A percentile compares a stretch with the other conserved stretches of the same genome.
These are phyloP conservation scores for Heliconius cydno DNA, from an alignment of 2,888 invertebrate genomes.

Conservation along the genomic window DNA sequence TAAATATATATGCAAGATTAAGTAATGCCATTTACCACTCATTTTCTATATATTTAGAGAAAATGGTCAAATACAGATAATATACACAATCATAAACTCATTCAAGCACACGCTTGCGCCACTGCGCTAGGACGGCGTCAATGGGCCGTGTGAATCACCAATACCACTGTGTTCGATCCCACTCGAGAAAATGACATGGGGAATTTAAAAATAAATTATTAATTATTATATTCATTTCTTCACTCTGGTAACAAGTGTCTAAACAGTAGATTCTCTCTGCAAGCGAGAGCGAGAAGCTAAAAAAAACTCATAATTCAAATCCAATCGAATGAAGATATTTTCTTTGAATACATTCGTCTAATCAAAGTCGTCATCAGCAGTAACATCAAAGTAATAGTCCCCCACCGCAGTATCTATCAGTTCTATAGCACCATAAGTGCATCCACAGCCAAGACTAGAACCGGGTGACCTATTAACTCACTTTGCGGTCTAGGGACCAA, in stretches of 20 bases:
- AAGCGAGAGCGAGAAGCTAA: background rate
- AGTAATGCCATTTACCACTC: too few species aligned
- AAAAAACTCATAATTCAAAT: background rate
- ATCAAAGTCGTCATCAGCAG: background rate
- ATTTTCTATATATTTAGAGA: background rate
- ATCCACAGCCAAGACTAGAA: constrained; percentile 38
- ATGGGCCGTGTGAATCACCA: too few species aligned
- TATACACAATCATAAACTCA: too few species aligned
- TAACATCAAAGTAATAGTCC: background rate
- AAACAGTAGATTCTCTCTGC: background rate
- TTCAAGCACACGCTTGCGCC: too few species aligned
- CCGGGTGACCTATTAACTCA: constrained; percentile 46
- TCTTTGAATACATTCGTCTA: background rate
- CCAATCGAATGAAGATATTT: background rate
- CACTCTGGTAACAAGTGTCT: background rate
- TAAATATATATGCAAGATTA: too few species aligned
- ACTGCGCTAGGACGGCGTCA: too few species aligned
- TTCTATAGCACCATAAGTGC: constrained; percentile 34
- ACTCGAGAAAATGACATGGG: too few species aligned
- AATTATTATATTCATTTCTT: too few species aligned
- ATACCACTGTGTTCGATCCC: too few species aligned
- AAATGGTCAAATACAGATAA: background rate
- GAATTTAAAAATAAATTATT: too few species aligned
- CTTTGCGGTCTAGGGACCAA: constrained; percentile 39
- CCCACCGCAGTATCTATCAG: constrained; percentile 8